Percentiles rank a stretch among this genome's conserved stretches.
These are phyloP conservation scores for Bombus terrestris DNA, from an alignment of 1,140 invertebrate genomes.

Conservation along the genomic window DNA sequence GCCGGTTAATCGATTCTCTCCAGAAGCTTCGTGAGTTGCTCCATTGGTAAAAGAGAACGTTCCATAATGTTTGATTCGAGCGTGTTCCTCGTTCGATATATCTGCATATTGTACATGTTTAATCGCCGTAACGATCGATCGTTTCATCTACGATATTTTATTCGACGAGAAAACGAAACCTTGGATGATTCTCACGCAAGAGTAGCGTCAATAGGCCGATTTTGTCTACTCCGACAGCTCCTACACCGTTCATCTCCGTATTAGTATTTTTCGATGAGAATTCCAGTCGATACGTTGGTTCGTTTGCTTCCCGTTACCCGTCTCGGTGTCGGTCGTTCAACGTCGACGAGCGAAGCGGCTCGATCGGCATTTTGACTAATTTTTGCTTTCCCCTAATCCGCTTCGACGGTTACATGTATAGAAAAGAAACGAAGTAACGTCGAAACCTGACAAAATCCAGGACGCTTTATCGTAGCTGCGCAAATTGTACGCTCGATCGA, in stretches of 20 bases:
- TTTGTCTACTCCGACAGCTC: neutral
- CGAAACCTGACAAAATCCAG: neutral
- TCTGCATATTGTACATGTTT: neutral
- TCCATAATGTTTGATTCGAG: neutral
- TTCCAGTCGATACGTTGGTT: neutral
- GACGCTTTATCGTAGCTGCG: neutral
- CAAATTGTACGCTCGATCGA: neutral
- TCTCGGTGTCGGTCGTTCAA: neutral
- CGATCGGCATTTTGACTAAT: neutral
- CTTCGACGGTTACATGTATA: neutral
- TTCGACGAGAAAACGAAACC: neutral
- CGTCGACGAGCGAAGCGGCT: neutral
- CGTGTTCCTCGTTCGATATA: neutral
- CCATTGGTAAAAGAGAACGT: neutral
- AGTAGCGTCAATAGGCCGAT: neutral
- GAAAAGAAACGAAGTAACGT: neutral
- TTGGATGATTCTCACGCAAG: neutral
- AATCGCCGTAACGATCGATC: neutral
- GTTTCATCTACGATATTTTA: neutral
- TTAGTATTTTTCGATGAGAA: conserved; percentile 4
- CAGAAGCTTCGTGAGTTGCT: neutral
- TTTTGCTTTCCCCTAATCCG: neutral
- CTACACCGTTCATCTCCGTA: neutral
- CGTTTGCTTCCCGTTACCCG: conserved; percentile 28
- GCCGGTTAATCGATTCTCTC: neutral